Evolutionary conservation across 1,140 invertebrate species (phyloP), one percentile per base, ranked within the genome.

Genomic region (Diorhabda sublineata): DNA sequence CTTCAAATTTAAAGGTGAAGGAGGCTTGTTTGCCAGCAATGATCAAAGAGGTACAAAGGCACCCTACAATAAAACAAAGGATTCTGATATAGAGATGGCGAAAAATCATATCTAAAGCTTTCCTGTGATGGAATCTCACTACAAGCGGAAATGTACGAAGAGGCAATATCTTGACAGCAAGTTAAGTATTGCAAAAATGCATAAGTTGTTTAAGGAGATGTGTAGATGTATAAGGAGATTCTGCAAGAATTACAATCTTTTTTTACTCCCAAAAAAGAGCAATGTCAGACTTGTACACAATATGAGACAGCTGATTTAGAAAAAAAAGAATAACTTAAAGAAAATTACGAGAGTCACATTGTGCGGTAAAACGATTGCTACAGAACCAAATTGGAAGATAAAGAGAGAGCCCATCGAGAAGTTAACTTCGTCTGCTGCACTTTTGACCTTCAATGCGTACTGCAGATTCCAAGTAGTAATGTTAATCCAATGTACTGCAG

Each of bases 401-500:
- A 8, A 52, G 45, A 2, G 8, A 52, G 45, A 52, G 5, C 8
- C 45, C 45, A 52, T 52, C 5, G 45, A 52, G 45, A 52, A 8
- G 8, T 5, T 52, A 52, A 52, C 5, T 52, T 52, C 5, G 8
- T 52, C 5, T 52, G 45, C 2, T 52, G 45, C 5, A 52, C 5
- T 8, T 52, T 52, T 52, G 45, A 5, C 8, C 45, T 52, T 52
- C 45, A 52, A 52, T 61, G 44, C 66, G 64, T 71, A 61, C 56
- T 74, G 44, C 66, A 71, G 44, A 70, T 73, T 47, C 69, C 70
- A n/a, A 69, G 45, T 45, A 61, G 58, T 52, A 64, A 72, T 9
- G 71, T 69, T 45, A 59, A 26, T 5, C 60, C 45, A 11, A 65
- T 71, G 58, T 75, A 75, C 61, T 75, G 71, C 61, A 69, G 66